phyloP scores from a whole-genome alignment of 23 tunicate species.

The Phallusia fumigata region DNA sequence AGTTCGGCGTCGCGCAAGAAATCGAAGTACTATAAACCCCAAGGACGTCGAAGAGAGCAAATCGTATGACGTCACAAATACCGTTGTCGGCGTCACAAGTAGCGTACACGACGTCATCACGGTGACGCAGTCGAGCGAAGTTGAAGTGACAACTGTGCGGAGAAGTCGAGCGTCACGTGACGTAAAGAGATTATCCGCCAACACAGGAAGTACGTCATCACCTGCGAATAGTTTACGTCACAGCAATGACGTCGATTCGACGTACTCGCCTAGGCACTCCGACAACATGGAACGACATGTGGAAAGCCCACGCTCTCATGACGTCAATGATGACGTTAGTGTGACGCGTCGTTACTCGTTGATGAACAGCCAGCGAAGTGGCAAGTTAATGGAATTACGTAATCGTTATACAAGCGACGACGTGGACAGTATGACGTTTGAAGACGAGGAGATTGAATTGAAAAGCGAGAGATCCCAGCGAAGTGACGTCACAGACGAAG shows the following conservation, averaged over 20 bases:
- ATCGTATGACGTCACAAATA: neutral
- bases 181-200: neutral
- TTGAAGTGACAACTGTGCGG: neutral
- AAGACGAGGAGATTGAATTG: neutral
- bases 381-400: conserved; percentile 20
- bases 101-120: neutral
- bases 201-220: neutral
- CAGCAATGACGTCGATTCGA: conserved; percentile 4
- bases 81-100: neutral
- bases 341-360: neutral
- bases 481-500: neutral
- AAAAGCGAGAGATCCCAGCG: neutral
- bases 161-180: conserved; percentile 8
- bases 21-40: neutral
- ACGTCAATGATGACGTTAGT: neutral
- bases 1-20: neutral
- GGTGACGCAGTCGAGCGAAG: conserved; percentile 17
- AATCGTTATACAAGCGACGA: conserved; percentile 33
- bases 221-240: neutral
- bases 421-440: conserved; percentile 3
- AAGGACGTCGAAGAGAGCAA: neutral
- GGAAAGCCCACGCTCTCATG: neutral
- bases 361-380: conserved; percentile 9
- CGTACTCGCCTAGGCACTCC: neutral
- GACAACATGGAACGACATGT: neutral